Percentiles rank a stretch among this genome's conserved stretches.
Evolutionary conservation across 1,140 invertebrate species (phyloP).

Genomic region (Nephotettix cincticeps): DNA sequence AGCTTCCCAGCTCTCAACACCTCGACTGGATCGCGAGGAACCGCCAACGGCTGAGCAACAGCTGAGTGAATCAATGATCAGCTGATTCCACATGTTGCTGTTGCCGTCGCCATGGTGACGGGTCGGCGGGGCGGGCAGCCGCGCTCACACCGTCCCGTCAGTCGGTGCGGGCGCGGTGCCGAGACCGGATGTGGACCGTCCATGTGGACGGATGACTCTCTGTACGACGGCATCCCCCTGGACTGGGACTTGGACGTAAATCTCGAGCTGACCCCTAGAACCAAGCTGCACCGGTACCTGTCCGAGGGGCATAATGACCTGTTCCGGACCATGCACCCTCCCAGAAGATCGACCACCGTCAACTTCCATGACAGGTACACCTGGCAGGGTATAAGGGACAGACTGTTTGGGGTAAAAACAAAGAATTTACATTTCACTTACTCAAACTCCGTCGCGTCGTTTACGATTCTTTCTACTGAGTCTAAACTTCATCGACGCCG

Average conservation of each 20-base stretch:
- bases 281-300: constrained; percentile 31
- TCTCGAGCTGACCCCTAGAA: constrained; percentile 27
- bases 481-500: no score
- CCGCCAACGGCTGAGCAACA: no score
- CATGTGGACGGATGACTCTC: background rate
- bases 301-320: constrained; percentile 30
- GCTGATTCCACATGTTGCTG: no score
- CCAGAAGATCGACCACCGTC: constrained; percentile 29
- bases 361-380: constrained; percentile 27
- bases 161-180: background rate
- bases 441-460: no score
- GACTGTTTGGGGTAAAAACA: no score
- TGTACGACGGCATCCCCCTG: constrained; percentile 22
- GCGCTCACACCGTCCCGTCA: background rate
- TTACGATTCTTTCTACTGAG: no score
- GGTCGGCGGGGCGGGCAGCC: background rate
- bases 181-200: background rate
- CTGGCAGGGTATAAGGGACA: no score
- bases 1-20: no score
- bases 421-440: no score
- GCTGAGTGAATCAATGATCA: no score
- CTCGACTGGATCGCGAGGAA: no score
- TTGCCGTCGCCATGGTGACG: constrained; percentile 10
- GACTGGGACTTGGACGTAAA: constrained; percentile 34
- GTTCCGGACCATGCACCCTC: constrained; percentile 18